phyloP scores from a whole-genome alignment of 2,888 invertebrate species.

The Drosophila diplacantha region DNA sequence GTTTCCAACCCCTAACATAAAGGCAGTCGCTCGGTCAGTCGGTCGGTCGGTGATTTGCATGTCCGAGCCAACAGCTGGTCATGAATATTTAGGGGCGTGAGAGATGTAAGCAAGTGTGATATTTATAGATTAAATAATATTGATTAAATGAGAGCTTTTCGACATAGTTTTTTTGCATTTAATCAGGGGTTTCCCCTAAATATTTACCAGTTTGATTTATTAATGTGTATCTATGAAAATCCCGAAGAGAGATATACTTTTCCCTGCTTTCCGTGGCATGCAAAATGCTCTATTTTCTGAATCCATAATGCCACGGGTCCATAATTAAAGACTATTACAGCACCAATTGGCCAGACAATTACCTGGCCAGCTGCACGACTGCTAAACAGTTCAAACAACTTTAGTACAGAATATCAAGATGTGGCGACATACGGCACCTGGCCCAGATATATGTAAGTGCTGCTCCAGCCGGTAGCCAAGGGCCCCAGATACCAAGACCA shows the following conservation, averaged over 20 bases:
- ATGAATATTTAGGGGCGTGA: constrained; percentile 41
- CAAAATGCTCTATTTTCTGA: constrained; percentile 46
- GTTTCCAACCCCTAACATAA: constrained; percentile 37
- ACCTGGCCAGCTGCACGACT: constrained; percentile 40
- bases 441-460: constrained; percentile 44
- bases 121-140: constrained; percentile 11
- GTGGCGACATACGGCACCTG: constrained; percentile 57
- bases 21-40: not conserved
- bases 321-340: constrained; percentile 67
- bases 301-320: constrained; percentile 52
- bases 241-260: not conserved
- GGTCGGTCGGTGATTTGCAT: constrained; percentile 34
- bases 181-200: not conserved
- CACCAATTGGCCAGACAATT: constrained; percentile 59
- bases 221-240: not conserved
- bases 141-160: not conserved
- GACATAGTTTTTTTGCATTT: not conserved
- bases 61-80: constrained; percentile 16
- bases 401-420: constrained; percentile 13
- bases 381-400: constrained; percentile 59
- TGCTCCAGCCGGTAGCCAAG: constrained; percentile 53
- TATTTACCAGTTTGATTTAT: not conserved
- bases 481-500: constrained; percentile 51
- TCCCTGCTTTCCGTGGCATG: constrained; percentile 40
- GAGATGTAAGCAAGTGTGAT: constrained; percentile 18